These are phyloP conservation scores for Chauna torquata DNA, from an alignment of 2,113 vertebrate species.

Conservation along the genomic window DNA sequence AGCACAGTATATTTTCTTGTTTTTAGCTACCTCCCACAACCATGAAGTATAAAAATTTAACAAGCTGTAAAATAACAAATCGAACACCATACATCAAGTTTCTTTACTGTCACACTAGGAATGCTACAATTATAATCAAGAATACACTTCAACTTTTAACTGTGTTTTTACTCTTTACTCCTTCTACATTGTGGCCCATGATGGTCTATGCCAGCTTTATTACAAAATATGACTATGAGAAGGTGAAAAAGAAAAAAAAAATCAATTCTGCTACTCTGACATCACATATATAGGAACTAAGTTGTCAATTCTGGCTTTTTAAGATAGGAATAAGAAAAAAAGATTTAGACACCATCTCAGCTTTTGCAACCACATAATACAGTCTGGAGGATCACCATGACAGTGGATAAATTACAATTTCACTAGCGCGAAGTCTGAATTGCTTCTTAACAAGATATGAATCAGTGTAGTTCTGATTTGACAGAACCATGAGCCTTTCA, in stretches of 20 bases:
- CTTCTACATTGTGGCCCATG: neutral
- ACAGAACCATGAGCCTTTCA: neutral
- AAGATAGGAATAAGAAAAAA: neutral
- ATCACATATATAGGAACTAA: neutral
- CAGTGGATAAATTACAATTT: neutral
- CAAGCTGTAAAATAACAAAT: conserved; percentile 51
- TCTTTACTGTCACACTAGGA: conserved; percentile 22
- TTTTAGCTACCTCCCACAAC: conserved; percentile 61
- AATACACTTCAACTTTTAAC: conserved; percentile 36
- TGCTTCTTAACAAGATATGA: neutral
- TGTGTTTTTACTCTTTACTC: neutral
- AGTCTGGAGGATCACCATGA: neutral
- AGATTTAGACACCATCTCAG: neutral
- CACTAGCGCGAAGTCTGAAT: neutral
- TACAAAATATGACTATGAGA: neutral
- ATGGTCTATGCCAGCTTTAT: neutral
- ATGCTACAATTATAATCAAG: conserved; percentile 38
- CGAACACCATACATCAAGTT: conserved; percentile 28
- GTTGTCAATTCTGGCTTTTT: neutral
- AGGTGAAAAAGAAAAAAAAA: neutral
- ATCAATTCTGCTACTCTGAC: neutral
- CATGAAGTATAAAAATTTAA: conserved; percentile 42
- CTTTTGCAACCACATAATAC: neutral
- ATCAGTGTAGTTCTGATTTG: neutral
- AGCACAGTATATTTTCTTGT: conserved; percentile 14